Evolutionary conservation across 2,797 vertebrate species (phyloP).

Genomic region (Glyptemys insculpta): DNA sequence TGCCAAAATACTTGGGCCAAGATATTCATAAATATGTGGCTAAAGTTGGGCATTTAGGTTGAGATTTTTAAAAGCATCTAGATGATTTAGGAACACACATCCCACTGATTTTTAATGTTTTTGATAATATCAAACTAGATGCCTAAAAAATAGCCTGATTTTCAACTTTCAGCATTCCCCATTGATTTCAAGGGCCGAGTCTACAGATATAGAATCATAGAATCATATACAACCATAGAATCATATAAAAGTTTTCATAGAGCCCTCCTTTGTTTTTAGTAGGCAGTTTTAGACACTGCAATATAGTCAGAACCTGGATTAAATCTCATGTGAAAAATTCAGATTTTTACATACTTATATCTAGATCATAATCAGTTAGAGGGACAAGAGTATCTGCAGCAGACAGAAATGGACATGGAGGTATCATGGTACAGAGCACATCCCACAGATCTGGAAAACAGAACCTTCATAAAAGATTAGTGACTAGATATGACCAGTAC

Average conservation of each 20-base stretch:
- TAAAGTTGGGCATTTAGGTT: not conserved
- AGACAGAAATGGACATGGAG: not conserved
- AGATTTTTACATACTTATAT: not conserved
- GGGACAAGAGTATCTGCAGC: not conserved
- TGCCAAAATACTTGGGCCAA: no score
- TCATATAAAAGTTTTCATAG: no score
- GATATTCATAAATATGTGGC: not conserved
- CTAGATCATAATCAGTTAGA: not conserved
- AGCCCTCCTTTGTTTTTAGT: no score
- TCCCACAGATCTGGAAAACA: no score
- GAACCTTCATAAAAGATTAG: no score
- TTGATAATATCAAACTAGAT: not conserved
- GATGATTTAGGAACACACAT: not conserved
- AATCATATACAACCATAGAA: no score
- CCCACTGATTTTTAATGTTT: not conserved
- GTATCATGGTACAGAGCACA: not conserved
- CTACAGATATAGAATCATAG: no score
- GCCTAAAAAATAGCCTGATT: not conserved
- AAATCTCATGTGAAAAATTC: no score
- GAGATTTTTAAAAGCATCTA: not conserved
- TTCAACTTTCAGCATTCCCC: not conserved
- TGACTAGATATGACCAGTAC: no score
- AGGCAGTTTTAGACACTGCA: no score
- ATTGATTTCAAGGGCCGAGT: no score
- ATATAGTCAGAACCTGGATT: no score